Evolutionary conservation across 2,888 invertebrate genomes (phyloP).

Genomic region (Trachelus iudaicus): DNA sequence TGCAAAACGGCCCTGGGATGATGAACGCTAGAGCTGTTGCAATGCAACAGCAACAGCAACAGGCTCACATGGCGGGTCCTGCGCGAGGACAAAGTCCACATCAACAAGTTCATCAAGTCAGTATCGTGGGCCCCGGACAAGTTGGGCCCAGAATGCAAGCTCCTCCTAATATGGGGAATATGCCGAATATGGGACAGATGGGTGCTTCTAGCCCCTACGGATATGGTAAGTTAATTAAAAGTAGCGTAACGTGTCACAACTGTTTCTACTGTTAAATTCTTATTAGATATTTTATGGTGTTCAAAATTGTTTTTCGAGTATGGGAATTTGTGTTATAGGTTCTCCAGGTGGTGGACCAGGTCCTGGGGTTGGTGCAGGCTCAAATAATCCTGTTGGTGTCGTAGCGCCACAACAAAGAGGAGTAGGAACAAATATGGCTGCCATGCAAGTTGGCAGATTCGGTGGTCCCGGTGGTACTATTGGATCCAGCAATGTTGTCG

Average conservation of each 20-base stretch:
- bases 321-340: slow-evolving; percentile 32
- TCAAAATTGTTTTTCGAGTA: neutral
- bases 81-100: slow-evolving; percentile 64
- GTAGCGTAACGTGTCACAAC: neutral
- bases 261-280: neutral
- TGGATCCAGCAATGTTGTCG: slow-evolving; percentile 66
- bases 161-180: slow-evolving; percentile 68
- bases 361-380: slow-evolving; percentile 51
- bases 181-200: slow-evolving; percentile 63
- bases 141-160: slow-evolving; percentile 74
- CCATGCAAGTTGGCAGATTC: slow-evolving; percentile 62
- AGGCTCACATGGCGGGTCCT: slow-evolving; percentile 57
- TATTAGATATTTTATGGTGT: neutral
- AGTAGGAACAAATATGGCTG: slow-evolving; percentile 61
- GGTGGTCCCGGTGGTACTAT: slow-evolving; percentile 68
- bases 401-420: slow-evolving; percentile 70
- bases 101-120: slow-evolving; percentile 64
- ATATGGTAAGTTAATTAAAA: slow-evolving; percentile 51
- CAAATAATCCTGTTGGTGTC: slow-evolving; percentile 64
- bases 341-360: slow-evolving; percentile 56
- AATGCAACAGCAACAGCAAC: slow-evolving; percentile 63
- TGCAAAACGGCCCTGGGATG: slow-evolving; percentile 83
- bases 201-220: slow-evolving; percentile 63
- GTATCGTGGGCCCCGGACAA: slow-evolving; percentile 68
- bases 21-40: slow-evolving; percentile 69